phyloP scores from a whole-genome alignment of 2,888 invertebrate species.

The Eupithecia inturbata region DNA sequence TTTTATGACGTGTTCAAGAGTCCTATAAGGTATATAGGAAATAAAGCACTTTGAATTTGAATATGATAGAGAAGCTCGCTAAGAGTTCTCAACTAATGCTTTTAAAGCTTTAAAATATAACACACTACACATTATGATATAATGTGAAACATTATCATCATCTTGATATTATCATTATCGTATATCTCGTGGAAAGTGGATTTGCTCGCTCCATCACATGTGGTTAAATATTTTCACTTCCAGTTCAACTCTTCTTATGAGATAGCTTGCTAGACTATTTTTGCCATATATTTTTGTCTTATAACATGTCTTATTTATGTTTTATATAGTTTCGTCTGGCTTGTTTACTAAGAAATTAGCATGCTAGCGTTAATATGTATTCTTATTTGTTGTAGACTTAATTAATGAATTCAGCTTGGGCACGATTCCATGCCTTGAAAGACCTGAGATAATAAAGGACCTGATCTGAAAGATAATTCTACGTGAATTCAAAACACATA shows the following conservation, averaged over 20 bases:
- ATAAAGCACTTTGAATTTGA: too few relatives aligned
- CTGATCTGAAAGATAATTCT: background rate
- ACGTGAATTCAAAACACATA: background rate
- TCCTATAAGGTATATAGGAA: too few relatives aligned
- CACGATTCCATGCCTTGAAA: background rate
- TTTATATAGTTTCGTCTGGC: background rate
- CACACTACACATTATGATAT: slow-evolving; percentile 4
- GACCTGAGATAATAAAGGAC: background rate
- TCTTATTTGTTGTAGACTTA: background rate
- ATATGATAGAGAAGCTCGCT: background rate
- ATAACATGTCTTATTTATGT: background rate
- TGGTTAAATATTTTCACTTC: slow-evolving; percentile 42
- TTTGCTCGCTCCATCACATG: slow-evolving; percentile 29
- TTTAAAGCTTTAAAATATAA: background rate
- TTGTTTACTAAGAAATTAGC: background rate
- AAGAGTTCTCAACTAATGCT: background rate
- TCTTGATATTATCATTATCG: too few relatives aligned
- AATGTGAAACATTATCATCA: slow-evolving; percentile 21
- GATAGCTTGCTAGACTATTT: slow-evolving; percentile 1
- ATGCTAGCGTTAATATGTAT: background rate
- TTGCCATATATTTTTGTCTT: background rate
- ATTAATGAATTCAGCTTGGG: background rate
- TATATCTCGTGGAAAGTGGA: slow-evolving; percentile 38
- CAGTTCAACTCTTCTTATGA: background rate
- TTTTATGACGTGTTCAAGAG: too few relatives aligned